phyloP scores from a whole-genome alignment of 2,113 vertebrate species.

The Ibidorhyncha struthersii region DNA sequence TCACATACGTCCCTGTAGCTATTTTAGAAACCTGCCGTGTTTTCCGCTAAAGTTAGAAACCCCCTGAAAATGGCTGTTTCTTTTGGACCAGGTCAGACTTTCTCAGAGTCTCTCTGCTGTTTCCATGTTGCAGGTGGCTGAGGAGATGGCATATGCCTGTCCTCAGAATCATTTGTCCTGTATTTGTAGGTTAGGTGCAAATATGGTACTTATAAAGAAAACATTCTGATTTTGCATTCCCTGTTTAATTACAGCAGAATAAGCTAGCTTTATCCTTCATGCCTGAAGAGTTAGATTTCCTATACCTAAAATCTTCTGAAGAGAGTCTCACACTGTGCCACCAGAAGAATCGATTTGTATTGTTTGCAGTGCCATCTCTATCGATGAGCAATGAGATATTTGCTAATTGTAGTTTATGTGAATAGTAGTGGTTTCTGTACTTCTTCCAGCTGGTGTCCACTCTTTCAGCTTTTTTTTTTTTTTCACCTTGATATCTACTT shows the following conservation, averaged over 20 bases:
- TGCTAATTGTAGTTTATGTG: background rate
- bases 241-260: background rate
- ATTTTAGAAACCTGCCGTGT: background rate
- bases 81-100: background rate
- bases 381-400: background rate
- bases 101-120: background rate
- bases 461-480: background rate
- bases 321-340: accelerated
- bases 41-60: background rate
- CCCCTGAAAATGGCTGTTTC: background rate
- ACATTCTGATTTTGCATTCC: background rate
- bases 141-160: background rate
- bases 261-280: background rate
- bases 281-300: background rate
- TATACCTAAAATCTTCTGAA: background rate
- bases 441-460: background rate
- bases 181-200: background rate
- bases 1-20: background rate
- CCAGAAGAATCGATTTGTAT: background rate
- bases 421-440: background rate
- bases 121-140: background rate
- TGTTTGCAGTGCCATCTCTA: background rate
- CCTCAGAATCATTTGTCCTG: background rate
- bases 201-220: background rate
- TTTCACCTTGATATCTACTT: background rate